Conservation (phyloP, 2,113 vertebrate genomes). For the Puntigrus tetrazona region DNA sequence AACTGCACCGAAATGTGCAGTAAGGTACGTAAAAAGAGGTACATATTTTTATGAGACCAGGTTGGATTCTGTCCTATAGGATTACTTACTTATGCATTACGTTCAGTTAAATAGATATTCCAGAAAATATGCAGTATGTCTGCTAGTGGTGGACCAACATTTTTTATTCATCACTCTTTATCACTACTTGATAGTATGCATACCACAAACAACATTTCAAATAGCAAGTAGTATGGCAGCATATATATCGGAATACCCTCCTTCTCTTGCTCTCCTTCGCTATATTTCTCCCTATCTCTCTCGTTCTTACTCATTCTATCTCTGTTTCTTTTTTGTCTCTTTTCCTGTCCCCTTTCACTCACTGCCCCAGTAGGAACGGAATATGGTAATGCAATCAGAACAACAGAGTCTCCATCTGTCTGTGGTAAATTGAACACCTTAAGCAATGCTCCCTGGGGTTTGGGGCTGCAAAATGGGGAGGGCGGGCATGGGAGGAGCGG, state of each 20-base stretch:
- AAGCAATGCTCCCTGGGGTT: constrained; percentile 65
- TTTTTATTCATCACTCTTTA: not conserved
- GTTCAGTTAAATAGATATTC: not conserved
- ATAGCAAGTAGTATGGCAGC: not conserved
- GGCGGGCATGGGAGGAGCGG: not conserved
- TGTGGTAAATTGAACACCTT: constrained; percentile 71
- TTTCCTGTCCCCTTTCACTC: constrained; percentile 43
- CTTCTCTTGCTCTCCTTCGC: not conserved
- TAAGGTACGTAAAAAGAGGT: too few relatives aligned
- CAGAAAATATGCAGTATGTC: not conserved
- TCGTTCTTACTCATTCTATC: constrained; percentile 43
- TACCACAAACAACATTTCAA: not conserved
- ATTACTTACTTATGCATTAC: not conserved
- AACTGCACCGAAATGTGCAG: too few relatives aligned
- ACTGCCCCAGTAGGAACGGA: constrained; percentile 53
- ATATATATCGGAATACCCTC: not conserved
- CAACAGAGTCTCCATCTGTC: constrained; percentile 73
- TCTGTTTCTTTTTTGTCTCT: constrained; percentile 38
- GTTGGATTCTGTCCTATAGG: not conserved
- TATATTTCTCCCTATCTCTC: constrained; percentile 42
- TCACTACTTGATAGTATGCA: not conserved
- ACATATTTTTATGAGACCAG: too few relatives aligned
- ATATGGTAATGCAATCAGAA: constrained; percentile 75
- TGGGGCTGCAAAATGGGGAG: constrained; percentile 49
- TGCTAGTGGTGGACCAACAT: not conserved